Percentiles rank a stretch among this genome's conserved stretches.
phyloP scores from a whole-genome alignment of 2,113 vertebrate species.

The Corythoichthys intestinalis region DNA sequence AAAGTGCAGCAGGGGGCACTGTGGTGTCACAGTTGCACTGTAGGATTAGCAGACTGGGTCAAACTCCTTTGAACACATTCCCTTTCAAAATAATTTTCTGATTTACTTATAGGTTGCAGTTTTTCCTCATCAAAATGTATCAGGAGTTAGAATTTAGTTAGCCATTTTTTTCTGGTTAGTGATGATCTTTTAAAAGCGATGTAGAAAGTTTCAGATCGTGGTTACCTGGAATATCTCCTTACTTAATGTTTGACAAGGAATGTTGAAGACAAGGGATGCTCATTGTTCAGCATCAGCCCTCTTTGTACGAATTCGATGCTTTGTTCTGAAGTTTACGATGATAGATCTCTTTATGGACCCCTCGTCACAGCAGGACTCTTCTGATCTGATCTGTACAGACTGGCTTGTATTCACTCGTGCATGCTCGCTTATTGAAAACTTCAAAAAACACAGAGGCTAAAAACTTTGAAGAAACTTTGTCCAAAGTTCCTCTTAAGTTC shows the following conservation, averaged over 20 bases:
- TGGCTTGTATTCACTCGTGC: slow-evolving; percentile 1
- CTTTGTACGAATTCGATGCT: slow-evolving; percentile 19
- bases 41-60: not conserved
- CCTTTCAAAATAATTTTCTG: slow-evolving; percentile 14
- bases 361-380: slow-evolving; percentile 21
- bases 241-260: slow-evolving; percentile 11
- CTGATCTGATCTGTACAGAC: not conserved
- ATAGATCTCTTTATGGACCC: slow-evolving; percentile 21
- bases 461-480: slow-evolving; percentile 25
- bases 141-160: slow-evolving; percentile 5
- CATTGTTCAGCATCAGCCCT: slow-evolving; percentile 22
- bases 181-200: slow-evolving; percentile 1
- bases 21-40: slow-evolving; percentile 41
- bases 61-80: slow-evolving; percentile 28
- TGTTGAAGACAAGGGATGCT: not conserved
- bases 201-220: not conserved
- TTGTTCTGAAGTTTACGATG: slow-evolving; percentile 20
- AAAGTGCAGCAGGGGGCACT: slow-evolving; percentile 69
- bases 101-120: slow-evolving; percentile 20
- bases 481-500: slow-evolving; percentile 7
- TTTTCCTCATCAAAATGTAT: slow-evolving; percentile 5
- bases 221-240: slow-evolving; percentile 28
- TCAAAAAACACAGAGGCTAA: slow-evolving; percentile 1
- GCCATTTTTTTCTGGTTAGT: slow-evolving; percentile 1
- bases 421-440: slow-evolving; percentile 8